Conservation (phyloP, 2,113 vertebrate species). For the Bos javanicus region DNA sequence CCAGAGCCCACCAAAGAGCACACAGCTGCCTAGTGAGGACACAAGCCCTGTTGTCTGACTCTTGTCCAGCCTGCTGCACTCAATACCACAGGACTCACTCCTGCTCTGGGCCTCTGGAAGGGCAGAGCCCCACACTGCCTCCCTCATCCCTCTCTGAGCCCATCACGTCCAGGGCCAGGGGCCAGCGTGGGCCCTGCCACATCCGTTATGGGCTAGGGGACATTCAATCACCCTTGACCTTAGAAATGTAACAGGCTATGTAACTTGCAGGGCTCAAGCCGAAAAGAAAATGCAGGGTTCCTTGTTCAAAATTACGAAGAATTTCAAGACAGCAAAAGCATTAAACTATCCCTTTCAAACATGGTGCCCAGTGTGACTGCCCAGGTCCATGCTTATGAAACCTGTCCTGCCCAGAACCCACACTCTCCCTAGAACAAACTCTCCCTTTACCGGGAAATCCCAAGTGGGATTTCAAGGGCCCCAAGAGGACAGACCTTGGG, state of each 20-base stretch:
- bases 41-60: neutral
- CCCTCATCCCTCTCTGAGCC: neutral
- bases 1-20: neutral
- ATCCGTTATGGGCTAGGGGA: neutral
- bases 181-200: neutral
- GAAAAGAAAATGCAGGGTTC: neutral
- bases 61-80: neutral
- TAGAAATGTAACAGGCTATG: neutral
- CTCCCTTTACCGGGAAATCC: neutral
- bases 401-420: neutral
- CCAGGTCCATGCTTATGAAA: neutral
- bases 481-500: neutral
- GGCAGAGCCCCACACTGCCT: neutral
- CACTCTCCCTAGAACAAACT: neutral
- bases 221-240: neutral
- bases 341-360: neutral
- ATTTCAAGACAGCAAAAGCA: neutral
- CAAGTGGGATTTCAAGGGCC: neutral
- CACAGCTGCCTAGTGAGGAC: neutral
- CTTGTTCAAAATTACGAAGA: neutral
- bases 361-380: rapidly evolving
- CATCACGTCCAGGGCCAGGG: neutral
- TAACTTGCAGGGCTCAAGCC: neutral
- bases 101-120: neutral
- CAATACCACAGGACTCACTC: neutral